Evolutionary conservation across 2,888 invertebrate genomes (phyloP).

Genomic region (Amphipyra berbera): DNA sequence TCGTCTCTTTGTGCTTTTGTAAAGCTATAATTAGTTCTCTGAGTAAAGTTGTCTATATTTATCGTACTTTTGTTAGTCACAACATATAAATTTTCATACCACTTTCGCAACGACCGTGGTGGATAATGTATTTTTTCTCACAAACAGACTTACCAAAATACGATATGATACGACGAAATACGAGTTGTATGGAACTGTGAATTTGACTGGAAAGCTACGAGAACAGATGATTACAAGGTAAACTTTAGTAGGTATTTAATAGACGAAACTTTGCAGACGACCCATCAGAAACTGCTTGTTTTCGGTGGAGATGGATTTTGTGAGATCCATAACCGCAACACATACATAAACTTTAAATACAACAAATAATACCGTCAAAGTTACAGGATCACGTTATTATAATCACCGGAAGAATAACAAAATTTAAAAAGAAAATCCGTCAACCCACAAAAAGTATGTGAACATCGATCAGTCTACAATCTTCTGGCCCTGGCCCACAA

Average conservation of each 20-base stretch:
- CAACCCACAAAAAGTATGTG: too few species aligned
- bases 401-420: too few species aligned
- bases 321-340: too few species aligned
- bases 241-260: conserved; percentile 3
- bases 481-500: too few species aligned
- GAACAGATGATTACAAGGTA: not conserved
- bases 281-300: conserved; percentile 13
- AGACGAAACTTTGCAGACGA: conserved; percentile 14
- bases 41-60: conserved; percentile 36
- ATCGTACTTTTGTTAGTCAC: conserved; percentile 27
- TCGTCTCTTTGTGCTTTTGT: conserved; percentile 40
- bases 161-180: not conserved
- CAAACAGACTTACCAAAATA: not conserved
- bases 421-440: too few species aligned
- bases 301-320: too few species aligned
- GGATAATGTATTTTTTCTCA: conserved; percentile 9
- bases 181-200: not conserved
- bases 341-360: too few species aligned
- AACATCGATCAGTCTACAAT: too few species aligned
- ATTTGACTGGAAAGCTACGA: too few species aligned
- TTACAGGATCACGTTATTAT: too few species aligned
- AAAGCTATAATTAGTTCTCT: conserved; percentile 31
- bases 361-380: too few species aligned
- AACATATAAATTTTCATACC: conserved; percentile 14
- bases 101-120: conserved; percentile 9